Percentiles rank a stretch among this genome's conserved stretches.
phyloP scores from a whole-genome alignment of 2,113 vertebrate species.

The Cynoglossus semilaevis region DNA sequence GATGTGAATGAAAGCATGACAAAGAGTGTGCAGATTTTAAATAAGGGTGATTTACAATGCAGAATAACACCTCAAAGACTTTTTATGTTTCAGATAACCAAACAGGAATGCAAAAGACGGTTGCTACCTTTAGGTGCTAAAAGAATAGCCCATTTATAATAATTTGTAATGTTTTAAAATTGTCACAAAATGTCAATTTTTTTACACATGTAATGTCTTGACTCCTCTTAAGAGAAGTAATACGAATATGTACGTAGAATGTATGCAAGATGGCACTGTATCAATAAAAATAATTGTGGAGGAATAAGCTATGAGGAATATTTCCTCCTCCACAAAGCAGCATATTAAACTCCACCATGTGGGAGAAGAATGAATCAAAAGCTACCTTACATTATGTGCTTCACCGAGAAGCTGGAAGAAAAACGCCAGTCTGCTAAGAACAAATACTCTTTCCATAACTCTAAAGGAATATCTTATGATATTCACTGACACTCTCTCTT shows the following conservation, averaged over 20 bases:
- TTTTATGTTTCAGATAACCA: background rate
- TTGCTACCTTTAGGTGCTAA: too few species aligned
- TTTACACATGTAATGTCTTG: background rate
- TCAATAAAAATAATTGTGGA: conserved; percentile 10
- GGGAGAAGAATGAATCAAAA: conserved; percentile 51
- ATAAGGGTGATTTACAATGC: conserved; percentile 32
- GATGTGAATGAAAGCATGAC: conserved; percentile 26
- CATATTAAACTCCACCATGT: conserved; percentile 36
- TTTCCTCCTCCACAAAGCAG: conserved; percentile 31
- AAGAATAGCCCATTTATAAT: too few species aligned
- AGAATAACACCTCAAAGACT: background rate
- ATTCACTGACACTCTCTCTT: background rate
- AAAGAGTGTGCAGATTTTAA: conserved; percentile 17
- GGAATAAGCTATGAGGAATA: conserved; percentile 27
- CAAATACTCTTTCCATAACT: conserved; percentile 15
- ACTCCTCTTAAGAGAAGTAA: background rate
- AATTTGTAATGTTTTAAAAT: background rate
- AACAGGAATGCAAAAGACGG: background rate
- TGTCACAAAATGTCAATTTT: background rate
- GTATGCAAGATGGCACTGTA: conserved; percentile 3
- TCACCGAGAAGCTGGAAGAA: conserved; percentile 23
- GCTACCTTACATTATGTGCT: background rate
- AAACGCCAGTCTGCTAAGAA: conserved; percentile 23
- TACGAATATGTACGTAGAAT: background rate
- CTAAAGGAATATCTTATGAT: background rate